phyloP scores from a whole-genome alignment of 2,888 invertebrate species.

The Macropis europaea region DNA sequence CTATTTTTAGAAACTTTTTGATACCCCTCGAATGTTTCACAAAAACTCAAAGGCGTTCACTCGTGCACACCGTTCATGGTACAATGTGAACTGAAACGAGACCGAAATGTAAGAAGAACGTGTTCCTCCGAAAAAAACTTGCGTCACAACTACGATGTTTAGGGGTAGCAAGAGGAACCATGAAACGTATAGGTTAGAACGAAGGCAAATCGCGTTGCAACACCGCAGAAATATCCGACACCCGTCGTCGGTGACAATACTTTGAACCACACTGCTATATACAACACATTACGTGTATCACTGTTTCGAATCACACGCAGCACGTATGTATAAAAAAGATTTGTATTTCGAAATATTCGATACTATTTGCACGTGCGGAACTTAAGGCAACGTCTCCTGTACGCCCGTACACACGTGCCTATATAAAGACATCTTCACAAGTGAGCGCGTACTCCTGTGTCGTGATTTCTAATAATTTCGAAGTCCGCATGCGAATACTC shows the following conservation, averaged over 20 bases:
- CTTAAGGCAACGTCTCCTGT: conserved; percentile 11
- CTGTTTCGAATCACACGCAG: background rate
- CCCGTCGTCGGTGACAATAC: background rate
- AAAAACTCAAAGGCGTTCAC: background rate
- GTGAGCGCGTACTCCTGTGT: background rate
- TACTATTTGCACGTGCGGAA: conserved; percentile 27
- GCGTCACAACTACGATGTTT: background rate
- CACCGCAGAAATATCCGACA: background rate
- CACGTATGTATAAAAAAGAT: background rate
- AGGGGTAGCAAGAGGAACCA: background rate
- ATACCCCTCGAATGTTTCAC: background rate
- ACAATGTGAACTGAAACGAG: background rate
- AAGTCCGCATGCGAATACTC: background rate
- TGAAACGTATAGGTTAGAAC: conserved; percentile 39
- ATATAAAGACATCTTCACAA: conserved; percentile 24
- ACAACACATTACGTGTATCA: background rate
- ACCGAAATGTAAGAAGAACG: background rate
- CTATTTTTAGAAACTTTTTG: conserved; percentile 16
- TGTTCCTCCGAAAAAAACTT: conserved; percentile 1
- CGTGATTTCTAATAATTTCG: conserved; percentile 10
- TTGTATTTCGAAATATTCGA: background rate
- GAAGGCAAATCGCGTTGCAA: conserved; percentile 7
- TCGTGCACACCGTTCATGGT: background rate
- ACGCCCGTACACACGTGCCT: conserved; percentile 13
- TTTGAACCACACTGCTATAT: background rate